Evolutionary conservation across 2,888 invertebrate species (phyloP).

Genomic region (Autographa gamma): DNA sequence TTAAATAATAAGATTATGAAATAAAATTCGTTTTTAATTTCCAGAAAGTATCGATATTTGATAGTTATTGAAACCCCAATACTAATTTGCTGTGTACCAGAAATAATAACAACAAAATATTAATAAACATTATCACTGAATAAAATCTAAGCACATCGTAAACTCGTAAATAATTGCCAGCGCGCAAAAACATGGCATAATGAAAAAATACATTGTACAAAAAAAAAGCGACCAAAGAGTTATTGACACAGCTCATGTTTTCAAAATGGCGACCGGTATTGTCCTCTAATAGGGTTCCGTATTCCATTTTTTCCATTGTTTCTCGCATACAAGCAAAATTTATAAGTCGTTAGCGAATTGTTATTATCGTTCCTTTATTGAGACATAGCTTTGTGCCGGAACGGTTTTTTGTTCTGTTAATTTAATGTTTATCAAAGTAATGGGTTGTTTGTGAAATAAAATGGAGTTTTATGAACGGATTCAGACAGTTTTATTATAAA

Average conservation of each 20-base stretch:
- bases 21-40: no score
- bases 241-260: conserved; percentile 72
- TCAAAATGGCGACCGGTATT: conserved; percentile 64
- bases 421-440: conserved; percentile 50
- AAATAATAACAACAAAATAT: conserved; percentile 28
- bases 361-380: conserved; percentile 57
- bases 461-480: conserved; percentile 47
- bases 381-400: conserved; percentile 48
- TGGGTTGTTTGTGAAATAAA: conserved; percentile 45
- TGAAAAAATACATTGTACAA: conserved; percentile 50
- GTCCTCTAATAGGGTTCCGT: conserved; percentile 66
- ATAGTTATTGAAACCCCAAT: no score
- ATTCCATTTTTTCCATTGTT: conserved; percentile 59
- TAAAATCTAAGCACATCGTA: conserved; percentile 44
- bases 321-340: conserved; percentile 53
- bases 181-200: conserved; percentile 47
- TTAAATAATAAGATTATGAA: no score
- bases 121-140: conserved; percentile 45
- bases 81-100: not conserved
- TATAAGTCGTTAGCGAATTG: conserved; percentile 58
- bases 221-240: conserved; percentile 66
- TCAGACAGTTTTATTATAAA: conserved; percentile 17
- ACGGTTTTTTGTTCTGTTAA: conserved; percentile 51
- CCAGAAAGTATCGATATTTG: no score
- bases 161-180: conserved; percentile 56